Conservation (phyloP, 2,888 invertebrate species). For the Hirtodrosophila cameraria region DNA sequence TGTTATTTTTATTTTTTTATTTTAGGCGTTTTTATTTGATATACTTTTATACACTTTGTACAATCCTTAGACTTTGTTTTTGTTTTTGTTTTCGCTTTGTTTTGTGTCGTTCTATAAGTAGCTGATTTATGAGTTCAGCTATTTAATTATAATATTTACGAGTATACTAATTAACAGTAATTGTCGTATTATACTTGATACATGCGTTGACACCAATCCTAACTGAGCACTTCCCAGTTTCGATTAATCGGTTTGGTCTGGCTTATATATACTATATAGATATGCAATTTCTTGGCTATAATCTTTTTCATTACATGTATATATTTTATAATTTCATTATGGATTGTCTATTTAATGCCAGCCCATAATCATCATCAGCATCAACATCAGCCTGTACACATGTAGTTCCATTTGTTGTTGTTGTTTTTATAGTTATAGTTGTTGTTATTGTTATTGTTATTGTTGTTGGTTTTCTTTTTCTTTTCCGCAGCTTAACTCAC, state of each 20-base stretch:
- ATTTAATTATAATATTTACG: conserved; percentile 31
- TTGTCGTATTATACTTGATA: conserved; percentile 54
- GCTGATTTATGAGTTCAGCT: conserved; percentile 35
- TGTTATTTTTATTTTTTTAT: background rate
- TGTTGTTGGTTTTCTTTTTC: conserved; percentile 36
- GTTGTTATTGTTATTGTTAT: conserved; percentile 27
- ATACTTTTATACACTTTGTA: conserved; percentile 48
- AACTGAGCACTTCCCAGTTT: conserved; percentile 54
- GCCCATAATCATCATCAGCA: conserved; percentile 65
- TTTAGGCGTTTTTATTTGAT: conserved; percentile 2
- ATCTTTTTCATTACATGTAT: conserved; percentile 47
- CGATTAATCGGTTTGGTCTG: conserved; percentile 22
- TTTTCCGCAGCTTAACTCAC: conserved; percentile 52
- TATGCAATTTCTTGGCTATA: conserved; percentile 48
- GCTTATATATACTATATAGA: conserved; percentile 25
- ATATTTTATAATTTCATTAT: conserved; percentile 73
- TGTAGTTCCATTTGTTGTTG: conserved; percentile 22
- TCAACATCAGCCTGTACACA: conserved; percentile 63
- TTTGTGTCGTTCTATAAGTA: conserved; percentile 12
- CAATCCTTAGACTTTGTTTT: conserved; percentile 34
- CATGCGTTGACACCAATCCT: conserved; percentile 66
- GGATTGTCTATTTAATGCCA: conserved; percentile 73
- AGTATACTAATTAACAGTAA: conserved; percentile 61
- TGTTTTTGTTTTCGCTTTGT: conserved; percentile 3
- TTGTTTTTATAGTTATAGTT: conserved; percentile 9